Conservation (phyloP, 2,113 vertebrate species). For the Hippopotamus amphibius region DNA sequence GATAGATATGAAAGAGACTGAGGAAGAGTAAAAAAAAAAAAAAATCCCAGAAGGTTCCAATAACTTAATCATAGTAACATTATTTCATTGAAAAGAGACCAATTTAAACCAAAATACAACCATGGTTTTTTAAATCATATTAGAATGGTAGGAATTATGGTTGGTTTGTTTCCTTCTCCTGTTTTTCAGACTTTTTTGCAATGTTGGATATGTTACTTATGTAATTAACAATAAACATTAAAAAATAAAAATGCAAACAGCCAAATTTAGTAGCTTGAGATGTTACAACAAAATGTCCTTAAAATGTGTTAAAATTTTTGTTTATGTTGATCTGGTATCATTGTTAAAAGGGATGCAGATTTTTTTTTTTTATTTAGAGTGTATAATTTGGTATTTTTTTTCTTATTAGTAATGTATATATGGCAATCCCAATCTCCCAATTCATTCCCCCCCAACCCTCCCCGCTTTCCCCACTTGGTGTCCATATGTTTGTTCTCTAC, state of each 20-base stretch:
- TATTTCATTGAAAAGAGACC: conserved; percentile 3
- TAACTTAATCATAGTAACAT: background rate
- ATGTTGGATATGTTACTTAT: background rate
- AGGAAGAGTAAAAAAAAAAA: background rate
- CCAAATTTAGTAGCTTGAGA: background rate
- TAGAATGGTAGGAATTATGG: background rate
- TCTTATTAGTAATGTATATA: too few species aligned
- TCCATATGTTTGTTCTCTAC: too few species aligned
- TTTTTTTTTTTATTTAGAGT: background rate
- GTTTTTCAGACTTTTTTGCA: background rate
- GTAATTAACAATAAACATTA: conserved; percentile 19
- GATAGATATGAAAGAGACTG: background rate
- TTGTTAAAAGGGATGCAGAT: background rate
- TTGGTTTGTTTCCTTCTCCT: conserved; percentile 7
- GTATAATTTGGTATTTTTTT: too few species aligned
- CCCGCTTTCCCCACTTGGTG: too few species aligned
- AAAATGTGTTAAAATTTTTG: conserved; percentile 27
- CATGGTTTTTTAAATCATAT: background rate
- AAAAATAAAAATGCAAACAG: conserved; percentile 14
- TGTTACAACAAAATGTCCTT: background rate
- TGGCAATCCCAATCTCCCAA: too few species aligned
- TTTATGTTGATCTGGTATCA: background rate
- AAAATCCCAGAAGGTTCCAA: background rate
- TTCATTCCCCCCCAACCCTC: too few species aligned
- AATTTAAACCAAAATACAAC: background rate